These are phyloP conservation scores for Silurus glanis DNA, from an alignment of 2,113 vertebrate species.

Conservation along the genomic window DNA sequence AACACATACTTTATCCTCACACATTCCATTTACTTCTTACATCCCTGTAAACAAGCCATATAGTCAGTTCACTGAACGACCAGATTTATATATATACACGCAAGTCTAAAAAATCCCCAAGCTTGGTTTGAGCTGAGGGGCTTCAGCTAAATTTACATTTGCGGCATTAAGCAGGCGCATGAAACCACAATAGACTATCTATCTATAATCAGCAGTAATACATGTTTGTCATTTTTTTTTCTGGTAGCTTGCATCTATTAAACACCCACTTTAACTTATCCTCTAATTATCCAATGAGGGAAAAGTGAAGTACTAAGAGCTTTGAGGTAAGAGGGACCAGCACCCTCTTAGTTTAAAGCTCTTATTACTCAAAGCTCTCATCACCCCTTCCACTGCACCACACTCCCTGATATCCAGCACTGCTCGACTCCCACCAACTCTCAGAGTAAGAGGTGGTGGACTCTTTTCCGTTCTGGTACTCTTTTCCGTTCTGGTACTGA, in stretches of 20 bases:
- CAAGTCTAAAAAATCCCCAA: background rate
- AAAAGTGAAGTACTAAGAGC: too few relatives aligned
- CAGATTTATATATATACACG: too few relatives aligned
- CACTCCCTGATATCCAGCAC: too few relatives aligned
- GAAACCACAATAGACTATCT: background rate
- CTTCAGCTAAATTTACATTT: background rate
- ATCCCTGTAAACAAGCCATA: background rate
- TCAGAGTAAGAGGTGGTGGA: too few relatives aligned
- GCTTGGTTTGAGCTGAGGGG: background rate
- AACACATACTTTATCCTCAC: background rate
- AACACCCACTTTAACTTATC: background rate
- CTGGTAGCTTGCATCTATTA: background rate
- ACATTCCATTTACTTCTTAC: background rate
- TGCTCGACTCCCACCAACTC: too few relatives aligned
- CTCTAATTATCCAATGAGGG: background rate
- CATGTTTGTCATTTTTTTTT: background rate
- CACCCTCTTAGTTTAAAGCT: too few relatives aligned
- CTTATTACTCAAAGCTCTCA: too few relatives aligned
- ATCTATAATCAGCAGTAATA: background rate
- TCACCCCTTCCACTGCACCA: too few relatives aligned
- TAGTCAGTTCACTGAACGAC: background rate
- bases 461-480: too few relatives aligned
- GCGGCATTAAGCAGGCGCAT: background rate
- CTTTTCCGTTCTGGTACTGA: too few relatives aligned
- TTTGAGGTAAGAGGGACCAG: too few relatives aligned